phyloP scores from a whole-genome alignment of 1,140 invertebrate species.

The Anoplophora glabripennis region DNA sequence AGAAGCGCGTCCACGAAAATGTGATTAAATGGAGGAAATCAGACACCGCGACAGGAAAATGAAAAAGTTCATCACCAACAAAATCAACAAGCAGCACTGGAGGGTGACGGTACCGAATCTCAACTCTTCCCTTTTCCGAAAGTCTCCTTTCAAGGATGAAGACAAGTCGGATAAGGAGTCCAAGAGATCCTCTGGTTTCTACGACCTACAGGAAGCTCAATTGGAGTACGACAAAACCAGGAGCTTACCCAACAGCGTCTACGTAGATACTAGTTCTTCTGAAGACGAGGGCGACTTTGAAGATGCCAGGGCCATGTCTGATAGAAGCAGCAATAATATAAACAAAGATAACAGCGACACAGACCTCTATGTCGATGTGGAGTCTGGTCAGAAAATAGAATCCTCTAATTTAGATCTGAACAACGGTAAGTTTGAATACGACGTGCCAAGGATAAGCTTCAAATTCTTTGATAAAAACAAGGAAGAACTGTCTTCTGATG shows the following conservation, averaged over 20 bases:
- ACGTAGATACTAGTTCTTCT: conserved; percentile 24
- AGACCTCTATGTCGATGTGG: conserved; percentile 32
- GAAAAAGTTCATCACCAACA: conserved; percentile 46
- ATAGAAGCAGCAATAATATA: conserved; percentile 25
- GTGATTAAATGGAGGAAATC: neutral
- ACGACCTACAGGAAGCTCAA: conserved; percentile 44
- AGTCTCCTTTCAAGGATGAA: conserved; percentile 28
- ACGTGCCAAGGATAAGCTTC: conserved; percentile 47
- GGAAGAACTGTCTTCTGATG: conserved; percentile 15
- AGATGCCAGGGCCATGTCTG: conserved; percentile 30
- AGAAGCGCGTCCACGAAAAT: too few species aligned
- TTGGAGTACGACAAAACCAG: conserved; percentile 34
- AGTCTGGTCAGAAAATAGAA: conserved; percentile 10
- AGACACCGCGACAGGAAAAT: conserved; percentile 21
- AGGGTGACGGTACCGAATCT: conserved; percentile 43
- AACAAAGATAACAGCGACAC: conserved; percentile 24
- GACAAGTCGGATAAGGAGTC: conserved; percentile 24
- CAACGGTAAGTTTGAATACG: conserved; percentile 38
- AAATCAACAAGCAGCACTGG: conserved; percentile 45
- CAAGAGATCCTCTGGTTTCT: conserved; percentile 39
- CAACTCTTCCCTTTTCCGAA: conserved; percentile 34
- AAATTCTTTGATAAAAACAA: conserved; percentile 39
- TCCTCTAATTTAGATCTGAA: conserved; percentile 26
- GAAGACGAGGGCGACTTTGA: conserved; percentile 31
- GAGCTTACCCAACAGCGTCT: conserved; percentile 35